Evolutionary conservation across 1,140 invertebrate species (phyloP).

Genomic region (Rhagoletis zephyria): DNA sequence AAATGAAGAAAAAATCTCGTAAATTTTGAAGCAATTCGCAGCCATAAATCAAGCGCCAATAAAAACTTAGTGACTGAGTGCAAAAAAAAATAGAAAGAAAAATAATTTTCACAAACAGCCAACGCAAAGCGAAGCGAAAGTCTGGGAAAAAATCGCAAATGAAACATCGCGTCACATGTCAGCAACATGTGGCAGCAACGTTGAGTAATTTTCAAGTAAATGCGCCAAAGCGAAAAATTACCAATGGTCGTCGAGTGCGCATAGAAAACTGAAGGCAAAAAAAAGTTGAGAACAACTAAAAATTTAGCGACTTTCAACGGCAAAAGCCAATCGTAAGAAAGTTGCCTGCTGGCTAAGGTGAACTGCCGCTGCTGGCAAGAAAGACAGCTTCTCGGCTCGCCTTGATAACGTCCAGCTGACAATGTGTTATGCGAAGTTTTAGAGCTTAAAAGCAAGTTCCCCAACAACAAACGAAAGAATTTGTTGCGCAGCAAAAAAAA

Average conservation of each 20-base stretch:
- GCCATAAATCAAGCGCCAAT: conserved; percentile 41
- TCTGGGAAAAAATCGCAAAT: conserved; percentile 13
- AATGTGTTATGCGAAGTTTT: not conserved
- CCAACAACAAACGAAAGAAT: not conserved
- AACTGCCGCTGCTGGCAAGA: not conserved
- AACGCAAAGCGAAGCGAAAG: not conserved
- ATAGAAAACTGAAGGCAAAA: not conserved
- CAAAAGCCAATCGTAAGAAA: conserved; percentile 15
- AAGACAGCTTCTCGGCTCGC: not conserved
- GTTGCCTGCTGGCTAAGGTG: conserved; percentile 19
- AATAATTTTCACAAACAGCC: not conserved
- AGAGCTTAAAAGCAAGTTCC: not conserved
- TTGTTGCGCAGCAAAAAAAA: conserved; percentile 20
- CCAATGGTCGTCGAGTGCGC: not conserved
- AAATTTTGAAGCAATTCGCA: conserved; percentile 38
- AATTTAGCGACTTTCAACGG: not conserved
- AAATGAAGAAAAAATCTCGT: conserved; percentile 22
- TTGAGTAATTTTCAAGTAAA: conserved; percentile 52
- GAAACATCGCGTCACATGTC: conserved; percentile 41
- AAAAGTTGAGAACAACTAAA: not conserved
- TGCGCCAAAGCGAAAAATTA: conserved; percentile 3
- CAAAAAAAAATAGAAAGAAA: not conserved
- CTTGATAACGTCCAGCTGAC: conserved; percentile 7
- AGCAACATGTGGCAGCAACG: conserved; percentile 45
- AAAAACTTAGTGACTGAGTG: conserved; percentile 33